Evolutionary conservation across 2,797 vertebrate species (phyloP), one percentile per base, ranked within the genome.

Genomic region (Salarias fasciatus): DNA sequence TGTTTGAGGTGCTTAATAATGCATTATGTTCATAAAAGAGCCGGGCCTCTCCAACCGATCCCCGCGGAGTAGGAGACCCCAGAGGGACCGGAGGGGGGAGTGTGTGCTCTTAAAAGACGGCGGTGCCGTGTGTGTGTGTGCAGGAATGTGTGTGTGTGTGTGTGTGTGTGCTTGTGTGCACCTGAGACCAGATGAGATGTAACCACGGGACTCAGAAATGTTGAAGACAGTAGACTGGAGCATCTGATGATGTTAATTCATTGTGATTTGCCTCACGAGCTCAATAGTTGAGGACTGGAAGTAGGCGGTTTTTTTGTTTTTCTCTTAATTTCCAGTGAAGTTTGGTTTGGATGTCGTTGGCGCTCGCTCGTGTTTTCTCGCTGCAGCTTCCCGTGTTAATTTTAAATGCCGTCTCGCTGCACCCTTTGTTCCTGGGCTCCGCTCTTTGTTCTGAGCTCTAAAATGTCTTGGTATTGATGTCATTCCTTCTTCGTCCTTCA

Each of bases 1-100:
- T 92, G 91, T 92, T 93, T 92, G 91, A 93, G 91, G 89, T 94
- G 91, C 90, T 94, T 94, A 94, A 94, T 94, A 94, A 94, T 94
- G 92, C 92, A 94, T 93, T 91, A 93, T 92, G 89, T 92, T 93
- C 92, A 92, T 93, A 93, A 93, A 92, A 91, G 91, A 92, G 87
- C 87, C 28, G 63, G 77, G 89, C 88, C 86, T 89, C 81, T 85
- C 83, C 90, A 91, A 92, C 89, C 83, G 83, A 84, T 93, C 92
- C 92, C 92, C 49, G 80, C 79, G 87, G 92, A 93, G 88, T 46
- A 84, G 61, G 60, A 90, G 85, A 82, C 84, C 89, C 92, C 86
- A 91, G 69, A 88, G 91, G 89, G 86, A 91, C 75, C 69, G 45
- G 72, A 54, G 45, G 72, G 54, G 69, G 75, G 53, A 4, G 77